Percentiles rank a stretch among this genome's conserved stretches.
Conservation (phyloP, 2,797 vertebrate genomes). For the Leucoraja ocellata region DNA sequence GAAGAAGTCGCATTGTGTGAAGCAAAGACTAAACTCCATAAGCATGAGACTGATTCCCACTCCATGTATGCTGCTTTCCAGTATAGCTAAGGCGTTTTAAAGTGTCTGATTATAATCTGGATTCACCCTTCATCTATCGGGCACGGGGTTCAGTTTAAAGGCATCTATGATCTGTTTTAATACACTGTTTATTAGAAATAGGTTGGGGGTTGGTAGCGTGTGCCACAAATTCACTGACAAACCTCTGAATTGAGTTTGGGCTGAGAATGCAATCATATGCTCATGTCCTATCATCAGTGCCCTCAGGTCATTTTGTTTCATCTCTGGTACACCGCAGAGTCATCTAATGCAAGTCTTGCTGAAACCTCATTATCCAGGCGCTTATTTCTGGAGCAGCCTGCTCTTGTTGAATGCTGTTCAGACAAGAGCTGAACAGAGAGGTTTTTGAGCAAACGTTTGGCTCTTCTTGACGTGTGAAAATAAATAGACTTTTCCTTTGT, state of each 20-base stretch:
- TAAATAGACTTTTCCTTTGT: conserved; percentile 13
- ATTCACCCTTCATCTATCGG: not conserved
- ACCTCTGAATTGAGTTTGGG: not conserved
- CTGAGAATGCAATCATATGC: not conserved
- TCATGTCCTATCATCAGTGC: not conserved
- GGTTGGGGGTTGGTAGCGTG: not conserved
- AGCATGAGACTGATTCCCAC: not conserved
- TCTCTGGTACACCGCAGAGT: not conserved
- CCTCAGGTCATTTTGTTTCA: not conserved
- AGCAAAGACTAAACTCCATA: not conserved
- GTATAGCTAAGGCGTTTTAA: not conserved
- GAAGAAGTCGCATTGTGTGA: not conserved
- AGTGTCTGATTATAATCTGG: too few relatives aligned
- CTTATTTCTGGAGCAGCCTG: conserved; percentile 15
- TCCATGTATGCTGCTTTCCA: not conserved
- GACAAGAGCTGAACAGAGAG: conserved; percentile 5
- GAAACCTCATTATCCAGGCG: not conserved
- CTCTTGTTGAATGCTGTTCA: conserved; percentile 9
- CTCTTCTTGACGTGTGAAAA: not conserved
- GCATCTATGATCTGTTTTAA: not conserved
- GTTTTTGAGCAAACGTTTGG: not conserved
- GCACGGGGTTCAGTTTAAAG: not conserved
- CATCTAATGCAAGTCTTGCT: not conserved
- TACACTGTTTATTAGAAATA: not conserved
- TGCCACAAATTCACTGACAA: not conserved